Percentiles rank a stretch among this genome's conserved stretches.
Evolutionary conservation across 2,888 invertebrate species (phyloP).

Genomic region (Choreutis nemorana): DNA sequence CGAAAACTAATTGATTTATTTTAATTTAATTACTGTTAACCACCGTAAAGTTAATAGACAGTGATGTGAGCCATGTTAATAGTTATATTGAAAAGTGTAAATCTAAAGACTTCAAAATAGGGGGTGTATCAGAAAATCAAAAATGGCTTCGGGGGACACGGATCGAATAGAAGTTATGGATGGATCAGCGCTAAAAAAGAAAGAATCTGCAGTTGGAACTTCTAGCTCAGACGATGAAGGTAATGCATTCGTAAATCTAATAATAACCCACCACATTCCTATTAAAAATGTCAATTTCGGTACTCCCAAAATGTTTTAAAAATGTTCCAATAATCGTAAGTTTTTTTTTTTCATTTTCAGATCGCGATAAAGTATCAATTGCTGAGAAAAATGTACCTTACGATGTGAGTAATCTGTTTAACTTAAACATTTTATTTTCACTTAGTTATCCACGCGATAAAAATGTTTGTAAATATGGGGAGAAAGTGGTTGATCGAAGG

Average conservation of each 20-base stretch:
- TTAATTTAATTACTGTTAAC: conserved; percentile 62
- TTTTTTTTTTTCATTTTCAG: conserved; percentile 39
- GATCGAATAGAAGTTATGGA: conserved; percentile 82
- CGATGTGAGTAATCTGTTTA: conserved; percentile 64
- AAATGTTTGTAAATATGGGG: too few relatives aligned
- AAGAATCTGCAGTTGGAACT: conserved; percentile 65
- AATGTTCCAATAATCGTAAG: too few relatives aligned
- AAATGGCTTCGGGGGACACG: conserved; percentile 87
- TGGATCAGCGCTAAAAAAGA: conserved; percentile 69
- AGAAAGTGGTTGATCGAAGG: too few relatives aligned
- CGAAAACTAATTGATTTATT: conserved; percentile 62
- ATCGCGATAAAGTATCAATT: conserved; percentile 67
- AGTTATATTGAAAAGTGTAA: conserved; percentile 39
- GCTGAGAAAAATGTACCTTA: conserved; percentile 69
- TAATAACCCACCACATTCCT: conserved; percentile 19
- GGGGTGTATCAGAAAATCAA: conserved; percentile 55
- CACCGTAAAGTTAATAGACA: conserved; percentile 48
- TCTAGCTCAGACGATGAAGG: conserved; percentile 69
- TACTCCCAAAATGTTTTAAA: conserved; percentile 12
- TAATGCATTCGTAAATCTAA: conserved; percentile 44
- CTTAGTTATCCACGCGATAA: conserved; percentile 6
- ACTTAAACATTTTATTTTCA: conserved; percentile 27
- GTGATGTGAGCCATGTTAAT: conserved; percentile 57
- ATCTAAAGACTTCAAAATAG: conserved; percentile 46
- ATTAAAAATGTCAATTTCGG: conserved; percentile 21